Evolutionary conservation across 2,888 invertebrate genomes (phyloP), one percentile per base, ranked within the genome.

Genomic region (Falcaria lacertinaria): DNA sequence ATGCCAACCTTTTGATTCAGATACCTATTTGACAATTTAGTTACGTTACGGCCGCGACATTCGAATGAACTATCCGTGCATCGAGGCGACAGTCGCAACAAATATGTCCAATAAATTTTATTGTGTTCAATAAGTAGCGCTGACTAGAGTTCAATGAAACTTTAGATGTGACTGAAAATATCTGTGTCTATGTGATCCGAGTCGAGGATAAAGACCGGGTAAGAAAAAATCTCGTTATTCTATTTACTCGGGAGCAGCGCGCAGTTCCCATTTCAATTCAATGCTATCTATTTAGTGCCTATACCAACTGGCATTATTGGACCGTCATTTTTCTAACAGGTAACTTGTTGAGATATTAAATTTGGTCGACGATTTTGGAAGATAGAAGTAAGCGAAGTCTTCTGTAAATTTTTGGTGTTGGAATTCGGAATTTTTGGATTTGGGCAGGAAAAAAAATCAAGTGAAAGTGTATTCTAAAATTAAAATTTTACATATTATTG

Each of bases 1-100:
- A 59, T 80, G 83, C 84, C 83, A 86, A 77, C 19, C 74, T 74
- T n/a, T 77, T 72, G 75, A 80, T 77, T 75, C 79, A 74, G 74
- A 64, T 56, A 69, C 64, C 75, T 69, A 74, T 76, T 75, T 77
- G 76, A 78, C 80, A 74, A 79, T 81, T 82, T 70, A 86, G 87
- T 84, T 67, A 68, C 28, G 28, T 28, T 59, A 66, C 64, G 64
- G 68, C 66, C 73, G 73, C 73, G 73, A 66, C 70, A 69, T 74
- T 69, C 73, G 66, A 57, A 56, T 54, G 56, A 13, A 37, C 37
- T 50, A 51, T 54, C 41, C 43, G 44, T 50, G 52, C 56, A 63
- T 54, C 38, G 52, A 52, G 49, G 45, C 43, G 49, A 48, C 57
- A 45, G 6, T 17, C 22, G 14, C 15, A 1, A 25, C 3, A 37